phyloP scores from a whole-genome alignment of 2,888 invertebrate genomes.

The Tachystola acroxantha region DNA sequence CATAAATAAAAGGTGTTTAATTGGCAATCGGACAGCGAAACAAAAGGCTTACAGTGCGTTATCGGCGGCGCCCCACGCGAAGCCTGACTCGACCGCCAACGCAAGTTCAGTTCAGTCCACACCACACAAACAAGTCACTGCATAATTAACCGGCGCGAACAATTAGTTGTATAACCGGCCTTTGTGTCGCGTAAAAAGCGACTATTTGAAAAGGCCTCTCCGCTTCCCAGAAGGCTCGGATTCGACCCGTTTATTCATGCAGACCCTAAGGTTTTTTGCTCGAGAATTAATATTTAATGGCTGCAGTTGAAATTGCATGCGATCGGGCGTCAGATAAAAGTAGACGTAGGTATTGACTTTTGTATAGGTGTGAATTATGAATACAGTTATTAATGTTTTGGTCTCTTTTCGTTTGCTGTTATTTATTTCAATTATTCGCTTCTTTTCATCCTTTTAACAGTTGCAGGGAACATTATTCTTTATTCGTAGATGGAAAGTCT shows the following conservation, averaged over 20 bases:
- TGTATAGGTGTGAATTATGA: slow-evolving; percentile 37
- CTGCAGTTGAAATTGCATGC: slow-evolving; percentile 52
- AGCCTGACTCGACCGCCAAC: slow-evolving; percentile 14
- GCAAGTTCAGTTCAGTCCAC: no score
- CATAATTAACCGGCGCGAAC: slow-evolving; percentile 65
- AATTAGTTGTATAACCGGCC: slow-evolving; percentile 68
- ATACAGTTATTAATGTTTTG: slow-evolving; percentile 9
- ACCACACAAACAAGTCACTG: slow-evolving; percentile 46
- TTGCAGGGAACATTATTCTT: no score
- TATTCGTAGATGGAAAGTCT: no score
- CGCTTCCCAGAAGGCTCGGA: slow-evolving; percentile 66
- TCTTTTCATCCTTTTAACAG: not conserved
- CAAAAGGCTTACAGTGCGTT: slow-evolving; percentile 13
- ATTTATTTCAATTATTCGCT: slow-evolving; percentile 1
- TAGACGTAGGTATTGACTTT: slow-evolving; percentile 41
- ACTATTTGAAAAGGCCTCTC: slow-evolving; percentile 39
- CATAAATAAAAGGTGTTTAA: slow-evolving; percentile 33
- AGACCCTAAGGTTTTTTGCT: slow-evolving; percentile 46
- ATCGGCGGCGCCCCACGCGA: slow-evolving; percentile 18
- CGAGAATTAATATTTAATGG: slow-evolving; percentile 62
- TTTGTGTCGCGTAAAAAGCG: slow-evolving; percentile 57
- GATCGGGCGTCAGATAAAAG: slow-evolving; percentile 49
- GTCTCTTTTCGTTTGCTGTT: not conserved
- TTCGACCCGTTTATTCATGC: slow-evolving; percentile 41
- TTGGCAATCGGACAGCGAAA: slow-evolving; percentile 30